Evolutionary conservation across 1,140 invertebrate species (phyloP), one percentile per base, ranked within the genome.

Genomic region (Andrena cerasifolii): DNA sequence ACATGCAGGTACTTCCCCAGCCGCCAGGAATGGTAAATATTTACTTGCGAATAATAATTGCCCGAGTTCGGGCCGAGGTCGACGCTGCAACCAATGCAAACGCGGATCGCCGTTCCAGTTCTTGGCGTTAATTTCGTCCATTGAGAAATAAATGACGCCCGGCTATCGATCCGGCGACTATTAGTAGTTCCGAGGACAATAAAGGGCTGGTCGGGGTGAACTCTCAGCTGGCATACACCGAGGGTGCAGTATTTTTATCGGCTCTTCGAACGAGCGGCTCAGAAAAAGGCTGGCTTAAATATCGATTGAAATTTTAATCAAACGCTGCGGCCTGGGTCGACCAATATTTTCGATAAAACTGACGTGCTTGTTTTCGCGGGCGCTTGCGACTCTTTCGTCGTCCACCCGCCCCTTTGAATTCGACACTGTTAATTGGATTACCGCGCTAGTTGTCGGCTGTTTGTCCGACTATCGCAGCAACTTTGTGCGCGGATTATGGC

Each of bases 251-350:
- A 33, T 65, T 54, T 54, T 33, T 26, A 12, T 54, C 14, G 26
- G n/a, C 51, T 40, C 24, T 47, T 33, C 43, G 16, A 53, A 70
- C 65, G 18, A 5, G 12, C 16, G 40, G 0, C 3, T 24, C 12
- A 24, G 24, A 10, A 36, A 77, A 77, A 43, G 49, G 26, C 45
- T 10, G 12, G 21, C 24, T 71, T 71, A 45, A 63, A 43, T 40
- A 71, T 8, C 33, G 54, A 75, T 56, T 67, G 43, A 58, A 79
- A 79, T 76, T 79, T 79, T 63, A 76, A 79, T 76, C 78, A 65
- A 63, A 12, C 14, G 12, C 21, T 1, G 0, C 18, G 33, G 3
- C 24, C 21, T 26, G 14, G 16, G 33, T 28, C 36, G 7, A 12
- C 31, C 40, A 28, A 74, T 79, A 58, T 79, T 74, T 74, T 59